phyloP scores from a whole-genome alignment of 2,888 invertebrate genomes.

The Xanthia togata region DNA sequence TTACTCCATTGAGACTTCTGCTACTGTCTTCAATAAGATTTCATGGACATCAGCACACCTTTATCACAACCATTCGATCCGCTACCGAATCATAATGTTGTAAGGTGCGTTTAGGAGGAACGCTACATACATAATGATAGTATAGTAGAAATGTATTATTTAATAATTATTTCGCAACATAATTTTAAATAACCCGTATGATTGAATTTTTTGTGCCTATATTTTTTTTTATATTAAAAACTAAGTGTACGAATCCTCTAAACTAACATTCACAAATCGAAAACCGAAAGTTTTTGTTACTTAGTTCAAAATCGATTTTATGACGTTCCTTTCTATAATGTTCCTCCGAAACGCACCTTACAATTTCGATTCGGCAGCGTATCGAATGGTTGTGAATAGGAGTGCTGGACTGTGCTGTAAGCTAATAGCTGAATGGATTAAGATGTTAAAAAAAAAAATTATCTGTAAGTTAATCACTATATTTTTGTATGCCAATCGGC shows the following conservation, averaged over 20 bases:
- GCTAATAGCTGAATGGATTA: too few relatives aligned
- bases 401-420: not conserved
- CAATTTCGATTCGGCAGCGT: not conserved
- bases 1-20: not conserved
- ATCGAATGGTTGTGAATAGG: not conserved
- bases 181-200: not conserved
- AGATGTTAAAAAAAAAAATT: too few relatives aligned
- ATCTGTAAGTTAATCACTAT: too few relatives aligned
- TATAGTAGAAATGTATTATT: not conserved
- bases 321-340: not conserved
- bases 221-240: too few relatives aligned
- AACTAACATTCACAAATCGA: not conserved
- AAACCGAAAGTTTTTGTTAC: not conserved
- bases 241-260: too few relatives aligned
- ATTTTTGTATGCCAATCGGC: too few relatives aligned
- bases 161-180: not conserved
- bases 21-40: not conserved
- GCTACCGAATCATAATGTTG: not conserved
- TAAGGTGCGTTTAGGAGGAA: not conserved
- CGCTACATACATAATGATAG: not conserved
- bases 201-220: too few relatives aligned
- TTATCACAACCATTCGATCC: not conserved
- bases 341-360: not conserved
- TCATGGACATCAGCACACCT: not conserved
- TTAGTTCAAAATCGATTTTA: not conserved